Evolutionary conservation across 1,140 invertebrate genomes (phyloP).

Genomic region (Nixonia krombeini): DNA sequence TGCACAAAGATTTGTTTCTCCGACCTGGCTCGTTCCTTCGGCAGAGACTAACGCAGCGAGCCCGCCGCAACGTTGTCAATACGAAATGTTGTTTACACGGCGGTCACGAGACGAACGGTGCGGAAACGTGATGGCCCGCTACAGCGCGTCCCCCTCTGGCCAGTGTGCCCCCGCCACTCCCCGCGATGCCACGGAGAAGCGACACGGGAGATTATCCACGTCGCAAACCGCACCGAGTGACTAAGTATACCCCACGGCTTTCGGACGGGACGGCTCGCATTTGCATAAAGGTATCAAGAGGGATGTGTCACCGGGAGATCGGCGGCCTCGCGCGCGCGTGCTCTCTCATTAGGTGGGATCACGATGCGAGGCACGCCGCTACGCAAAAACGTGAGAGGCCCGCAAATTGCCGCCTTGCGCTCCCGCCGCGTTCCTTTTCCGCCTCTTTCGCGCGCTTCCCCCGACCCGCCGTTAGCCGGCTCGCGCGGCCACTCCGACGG

Average conservation of each 20-base stretch:
- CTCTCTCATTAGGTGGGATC: slow-evolving; percentile 64
- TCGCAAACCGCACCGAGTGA: slow-evolving; percentile 38
- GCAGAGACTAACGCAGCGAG: no score
- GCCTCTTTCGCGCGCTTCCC: neutral
- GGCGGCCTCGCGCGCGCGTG: slow-evolving; percentile 54
- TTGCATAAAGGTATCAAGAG: slow-evolving; percentile 56
- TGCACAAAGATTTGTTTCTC: no score
- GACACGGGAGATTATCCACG: slow-evolving; percentile 49
- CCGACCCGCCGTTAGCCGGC: neutral
- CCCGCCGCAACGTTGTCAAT: no score
- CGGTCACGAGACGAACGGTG: slow-evolving; percentile 23
- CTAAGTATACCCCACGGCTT: slow-evolving; percentile 54
- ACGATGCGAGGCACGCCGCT: slow-evolving; percentile 54
- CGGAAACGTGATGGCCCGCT: slow-evolving; percentile 29
- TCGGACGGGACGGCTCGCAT: slow-evolving; percentile 56
- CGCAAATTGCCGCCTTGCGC: slow-evolving; percentile 60
- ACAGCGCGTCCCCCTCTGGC: slow-evolving; percentile 38
- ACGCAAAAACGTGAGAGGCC: slow-evolving; percentile 65
- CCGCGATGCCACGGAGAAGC: no score
- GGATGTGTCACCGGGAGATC: slow-evolving; percentile 39
- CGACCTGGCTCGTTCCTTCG: no score
- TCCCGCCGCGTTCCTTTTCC: slow-evolving; percentile 27
- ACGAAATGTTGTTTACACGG: neutral
- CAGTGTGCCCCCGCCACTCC: no score
- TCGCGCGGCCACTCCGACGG: neutral